Evolutionary conservation across 2,888 invertebrate species (phyloP).

Genomic region (Octodonta nipae): DNA sequence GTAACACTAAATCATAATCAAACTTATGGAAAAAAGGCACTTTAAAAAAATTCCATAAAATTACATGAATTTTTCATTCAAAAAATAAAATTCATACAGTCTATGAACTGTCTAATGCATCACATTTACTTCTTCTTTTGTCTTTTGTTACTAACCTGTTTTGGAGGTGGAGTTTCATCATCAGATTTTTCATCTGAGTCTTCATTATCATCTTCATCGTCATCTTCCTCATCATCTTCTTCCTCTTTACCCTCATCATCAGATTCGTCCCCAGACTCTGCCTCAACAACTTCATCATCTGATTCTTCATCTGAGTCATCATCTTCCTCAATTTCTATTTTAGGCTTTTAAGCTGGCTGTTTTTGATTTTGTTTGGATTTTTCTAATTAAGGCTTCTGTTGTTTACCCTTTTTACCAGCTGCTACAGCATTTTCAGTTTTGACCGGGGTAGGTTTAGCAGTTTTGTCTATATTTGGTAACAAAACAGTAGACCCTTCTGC

Average conservation of each 20-base stretch:
- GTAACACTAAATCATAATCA: conserved; percentile 1
- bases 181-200: conserved; percentile 13
- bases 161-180: conserved; percentile 11
- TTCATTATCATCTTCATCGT: conserved; percentile 13
- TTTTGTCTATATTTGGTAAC: no score
- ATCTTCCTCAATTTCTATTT: conserved; percentile 9
- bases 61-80: conserved; percentile 1
- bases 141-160: conserved; percentile 16
- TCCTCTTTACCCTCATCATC: conserved; percentile 9
- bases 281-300: conserved; percentile 13
- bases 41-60: conserved; percentile 4
- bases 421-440: conserved; percentile 6
- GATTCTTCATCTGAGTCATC: conserved; percentile 10
- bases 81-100: background rate
- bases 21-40: background rate
- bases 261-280: conserved; percentile 11
- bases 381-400: conserved; percentile 6
- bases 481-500: conserved; percentile 5
- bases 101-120: background rate
- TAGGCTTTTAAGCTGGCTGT: conserved; percentile 8
- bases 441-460: no score
- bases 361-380: conserved; percentile 7
- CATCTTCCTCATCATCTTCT: conserved; percentile 12
- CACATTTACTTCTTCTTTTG: conserved; percentile 15
- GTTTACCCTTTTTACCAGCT: conserved; percentile 6